These are phyloP conservation scores for Actinemys pallida DNA, from an alignment of 2,113 vertebrate genomes.

Conservation along the genomic window DNA sequence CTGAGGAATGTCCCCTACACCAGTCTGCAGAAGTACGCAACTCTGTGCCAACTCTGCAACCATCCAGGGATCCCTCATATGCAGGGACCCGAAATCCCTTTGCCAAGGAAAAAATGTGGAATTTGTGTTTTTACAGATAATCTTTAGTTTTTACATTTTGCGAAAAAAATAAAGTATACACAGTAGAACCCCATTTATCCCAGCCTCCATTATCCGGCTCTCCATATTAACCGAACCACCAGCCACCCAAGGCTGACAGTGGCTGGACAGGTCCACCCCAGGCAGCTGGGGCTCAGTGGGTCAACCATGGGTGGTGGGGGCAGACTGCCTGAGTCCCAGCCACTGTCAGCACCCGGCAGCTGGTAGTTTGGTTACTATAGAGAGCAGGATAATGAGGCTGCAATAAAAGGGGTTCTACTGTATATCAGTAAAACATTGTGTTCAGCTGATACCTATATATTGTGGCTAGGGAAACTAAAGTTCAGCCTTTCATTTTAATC, in stretches of 20 bases:
- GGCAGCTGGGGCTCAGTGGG: too few species aligned
- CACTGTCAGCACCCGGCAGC: neutral
- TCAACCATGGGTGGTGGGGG: too few species aligned
- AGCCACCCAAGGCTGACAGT: too few species aligned
- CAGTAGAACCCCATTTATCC: too few species aligned
- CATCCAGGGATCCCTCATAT: neutral
- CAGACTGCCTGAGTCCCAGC: too few species aligned
- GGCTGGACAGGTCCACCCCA: too few species aligned
- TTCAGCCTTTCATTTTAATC: neutral
- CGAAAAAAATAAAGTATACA: too few species aligned
- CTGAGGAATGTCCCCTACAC: neutral
- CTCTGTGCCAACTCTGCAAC: neutral
- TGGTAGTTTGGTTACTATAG: neutral
- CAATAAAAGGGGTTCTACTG: neutral
- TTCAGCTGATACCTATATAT: neutral
- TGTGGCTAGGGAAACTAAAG: neutral
- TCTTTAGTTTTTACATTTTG: too few species aligned
- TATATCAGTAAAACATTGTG: neutral
- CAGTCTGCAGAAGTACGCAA: neutral
- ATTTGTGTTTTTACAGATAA: too few species aligned
- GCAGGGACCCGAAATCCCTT: neutral
- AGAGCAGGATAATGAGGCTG: neutral
- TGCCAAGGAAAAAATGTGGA: too few species aligned
- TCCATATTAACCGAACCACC: too few species aligned
- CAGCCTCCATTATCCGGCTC: too few species aligned